Evolutionary conservation across 2,888 invertebrate genomes (phyloP), one percentile per base, ranked within the genome.

Genomic region (Drosophila nr. perissopoda): DNA sequence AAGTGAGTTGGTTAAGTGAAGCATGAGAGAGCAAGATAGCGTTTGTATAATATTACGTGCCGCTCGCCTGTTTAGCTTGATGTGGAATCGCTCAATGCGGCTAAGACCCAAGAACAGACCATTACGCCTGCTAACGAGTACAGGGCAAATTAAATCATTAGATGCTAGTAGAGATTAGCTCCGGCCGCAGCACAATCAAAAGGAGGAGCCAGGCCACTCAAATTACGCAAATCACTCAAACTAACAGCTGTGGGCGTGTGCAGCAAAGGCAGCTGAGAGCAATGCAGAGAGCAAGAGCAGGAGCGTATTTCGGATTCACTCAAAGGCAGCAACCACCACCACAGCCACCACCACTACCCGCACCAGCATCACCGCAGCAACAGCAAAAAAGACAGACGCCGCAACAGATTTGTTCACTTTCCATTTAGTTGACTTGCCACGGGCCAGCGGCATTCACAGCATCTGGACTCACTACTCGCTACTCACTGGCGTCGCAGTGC

Each of bases 61-160:
- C 62, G 25, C 16, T 48, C 53, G 52, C 25, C 38, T 54, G 48
- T 42, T 57, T 57, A 29, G 31, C 40, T 40, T 34, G 38, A 45
- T 45, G 45, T 16, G 62, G 62, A 11, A 49, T 40, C 67, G 54
- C 76, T 60, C 61, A 62, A 59, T 70, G 82, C 69, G 76, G 82
- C 79, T 82, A 84, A 91, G 87, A 78, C 87, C 82, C 76, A 76
- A 75, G 87, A 89, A 91, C 91, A 92, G 89, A 91, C 92, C 92
- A 91, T 91, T 91, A 92, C 92, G 91, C 89, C 86, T 91, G 87
- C 91, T 91, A 92, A 92, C 92, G 92, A 92, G 91, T 90, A 90
- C 91, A 90, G 87, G 91, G 90, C 92, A 92, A 92, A 93, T 92
- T 93, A 92, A 92, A 93, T 92, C 92, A 92, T 92, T 92, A 93